phyloP scores from a whole-genome alignment of 1,140 invertebrate species.

The Drosophila ironensis region DNA sequence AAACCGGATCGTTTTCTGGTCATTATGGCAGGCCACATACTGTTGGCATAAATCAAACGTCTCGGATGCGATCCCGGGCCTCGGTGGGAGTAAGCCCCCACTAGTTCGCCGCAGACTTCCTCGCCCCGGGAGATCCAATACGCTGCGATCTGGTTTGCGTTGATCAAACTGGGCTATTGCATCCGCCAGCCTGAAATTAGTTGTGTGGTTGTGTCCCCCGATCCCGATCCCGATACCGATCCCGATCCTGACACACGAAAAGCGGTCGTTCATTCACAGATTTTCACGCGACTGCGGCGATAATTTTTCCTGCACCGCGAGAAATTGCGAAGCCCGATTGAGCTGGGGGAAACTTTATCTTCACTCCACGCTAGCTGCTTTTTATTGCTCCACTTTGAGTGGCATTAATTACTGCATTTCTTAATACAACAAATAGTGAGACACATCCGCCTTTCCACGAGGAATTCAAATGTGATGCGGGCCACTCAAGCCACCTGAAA shows the following conservation, averaged over 20 bases:
- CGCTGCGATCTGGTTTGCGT: slow-evolving; percentile 6
- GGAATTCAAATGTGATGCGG: no score
- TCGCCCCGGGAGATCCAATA: not conserved
- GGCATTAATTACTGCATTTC: no score
- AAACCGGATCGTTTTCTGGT: slow-evolving; percentile 18
- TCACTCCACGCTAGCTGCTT: no score
- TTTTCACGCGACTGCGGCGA: not conserved
- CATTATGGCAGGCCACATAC: slow-evolving; percentile 22
- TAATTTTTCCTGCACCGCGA: slow-evolving; percentile 9
- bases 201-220: no score
- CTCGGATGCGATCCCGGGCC: slow-evolving; percentile 18
- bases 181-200: slow-evolving; percentile 29
- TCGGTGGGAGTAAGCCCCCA: slow-evolving; percentile 13
- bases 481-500: no score
- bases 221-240: slow-evolving; percentile 7
- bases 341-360: no score
- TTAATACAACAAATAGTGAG: no score
- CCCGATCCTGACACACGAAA: not conserved
- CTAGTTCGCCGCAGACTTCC: slow-evolving; percentile 14
- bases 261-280: slow-evolving; percentile 19
- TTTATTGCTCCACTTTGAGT: no score
- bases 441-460: no score
- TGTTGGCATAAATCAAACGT: slow-evolving; percentile 35
- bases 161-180: slow-evolving; percentile 15
- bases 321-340: no score